Evolutionary conservation across 2,113 vertebrate genomes (phyloP).

Genomic region (Solea senegalensis): DNA sequence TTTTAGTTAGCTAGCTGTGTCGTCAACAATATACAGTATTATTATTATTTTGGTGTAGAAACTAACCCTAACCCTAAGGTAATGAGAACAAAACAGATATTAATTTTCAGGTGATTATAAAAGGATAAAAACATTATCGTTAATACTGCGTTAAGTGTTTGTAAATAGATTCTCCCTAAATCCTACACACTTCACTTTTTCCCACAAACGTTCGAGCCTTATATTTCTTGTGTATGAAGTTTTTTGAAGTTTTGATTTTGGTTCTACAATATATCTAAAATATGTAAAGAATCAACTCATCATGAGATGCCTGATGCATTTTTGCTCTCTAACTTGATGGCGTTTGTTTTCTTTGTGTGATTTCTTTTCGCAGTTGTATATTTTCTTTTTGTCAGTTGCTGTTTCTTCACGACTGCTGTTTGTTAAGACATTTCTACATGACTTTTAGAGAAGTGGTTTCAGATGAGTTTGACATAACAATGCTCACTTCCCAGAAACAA

Average conservation of each 20-base stretch:
- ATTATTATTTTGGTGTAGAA: too few species aligned
- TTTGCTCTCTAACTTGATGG: neutral
- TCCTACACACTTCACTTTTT: too few species aligned
- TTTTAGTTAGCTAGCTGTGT: neutral
- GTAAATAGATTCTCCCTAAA: too few species aligned
- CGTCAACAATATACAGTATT: constrained; percentile 3
- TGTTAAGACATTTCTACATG: neutral
- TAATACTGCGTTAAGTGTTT: too few species aligned
- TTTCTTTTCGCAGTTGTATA: neutral
- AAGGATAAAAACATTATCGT: too few species aligned
- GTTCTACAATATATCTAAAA: neutral
- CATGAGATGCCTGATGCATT: neutral
- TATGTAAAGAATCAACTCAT: neutral
- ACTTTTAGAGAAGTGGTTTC: constrained; percentile 30
- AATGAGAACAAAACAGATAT: too few species aligned
- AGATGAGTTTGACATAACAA: constrained; percentile 1
- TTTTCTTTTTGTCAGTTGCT: neutral
- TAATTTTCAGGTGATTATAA: too few species aligned
- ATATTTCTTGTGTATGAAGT: neutral
- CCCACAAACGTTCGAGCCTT: neutral
- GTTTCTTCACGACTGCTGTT: constrained; percentile 8
- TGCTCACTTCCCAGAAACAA: neutral
- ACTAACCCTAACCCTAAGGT: too few species aligned
- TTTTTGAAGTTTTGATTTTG: neutral
- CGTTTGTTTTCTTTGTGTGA: constrained; percentile 2